Conservation (phyloP, 1,140 invertebrate genomes). For the Drosophila prosaltans region DNA sequence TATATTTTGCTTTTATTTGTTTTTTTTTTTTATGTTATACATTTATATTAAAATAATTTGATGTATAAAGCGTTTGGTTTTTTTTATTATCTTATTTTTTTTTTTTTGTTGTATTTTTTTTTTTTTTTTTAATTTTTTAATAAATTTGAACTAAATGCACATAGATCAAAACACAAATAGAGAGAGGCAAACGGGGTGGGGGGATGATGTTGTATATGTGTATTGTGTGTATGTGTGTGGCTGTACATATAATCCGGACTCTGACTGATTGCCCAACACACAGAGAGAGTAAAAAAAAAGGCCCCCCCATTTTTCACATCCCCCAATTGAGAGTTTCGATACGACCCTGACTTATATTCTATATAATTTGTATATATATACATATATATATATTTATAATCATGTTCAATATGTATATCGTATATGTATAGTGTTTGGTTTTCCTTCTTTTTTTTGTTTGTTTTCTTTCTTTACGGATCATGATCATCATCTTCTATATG, state of each 20-base stretch:
- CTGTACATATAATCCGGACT: conserved; percentile 44
- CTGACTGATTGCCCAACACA: conserved; percentile 43
- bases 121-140: conserved; percentile 41
- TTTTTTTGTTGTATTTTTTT: background rate
- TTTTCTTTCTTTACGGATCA: conserved; percentile 19
- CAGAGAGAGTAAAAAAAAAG: conserved; percentile 8
- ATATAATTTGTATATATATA: conserved; percentile 31
- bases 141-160: conserved; percentile 76
- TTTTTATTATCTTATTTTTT: conserved; percentile 25
- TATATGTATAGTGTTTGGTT: conserved; percentile 68
- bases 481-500: conserved; percentile 12
- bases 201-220: conserved; percentile 20
- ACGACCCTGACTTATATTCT: conserved; percentile 13
- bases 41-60: conserved; percentile 80
- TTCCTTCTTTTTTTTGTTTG: conserved; percentile 20
- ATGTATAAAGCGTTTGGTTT: conserved; percentile 76
- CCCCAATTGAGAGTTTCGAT: conserved; percentile 12
- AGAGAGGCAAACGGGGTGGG: conserved; percentile 50
- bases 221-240: conserved; percentile 26
- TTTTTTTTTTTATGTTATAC: conserved; percentile 42
- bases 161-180: conserved; percentile 57
- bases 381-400: conserved; percentile 36
- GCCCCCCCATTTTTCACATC: conserved; percentile 9
- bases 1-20: conserved; percentile 39
- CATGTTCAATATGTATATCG: conserved; percentile 69